Evolutionary conservation across 2,113 vertebrate species (phyloP), one percentile per base, ranked within the genome.

Genomic region (Cebidichthys violaceus): DNA sequence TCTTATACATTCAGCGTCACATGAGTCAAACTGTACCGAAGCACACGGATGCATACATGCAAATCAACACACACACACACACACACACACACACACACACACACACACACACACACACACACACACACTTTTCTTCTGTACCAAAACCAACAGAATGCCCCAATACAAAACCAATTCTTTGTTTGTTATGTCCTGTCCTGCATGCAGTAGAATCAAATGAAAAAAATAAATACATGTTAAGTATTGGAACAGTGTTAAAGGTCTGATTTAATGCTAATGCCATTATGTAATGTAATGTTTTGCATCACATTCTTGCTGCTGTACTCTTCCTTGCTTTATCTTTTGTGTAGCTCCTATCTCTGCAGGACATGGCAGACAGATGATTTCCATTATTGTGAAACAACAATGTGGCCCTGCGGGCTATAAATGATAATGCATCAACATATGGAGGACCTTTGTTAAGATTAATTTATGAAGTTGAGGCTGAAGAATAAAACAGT

Each of bases 1-100:
- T 81, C 71, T 72, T 77, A 77, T 85, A 86, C 83, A 82, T 87
- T 68, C 70, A 70, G 52, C 8, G 64, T 90, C 89, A 88, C 89
- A 92, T 88, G 90, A 90, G 79, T 72, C 59, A 57, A 31, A 77
- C 20, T 55, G 47, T 65, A 47, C 7, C 24, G 39, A 71, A 29
- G 64, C 47, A 55, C 33, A 77, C 20, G 20, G n/a, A 60, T 31
- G 65, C 35, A 47, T 20, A 39, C 27, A 69, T 52, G 8, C 39
- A 24, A 11, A n/a, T 15, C 33, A 3, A 57, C 31, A 59, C 22
- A 18, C 9, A 60, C 43, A 9, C 37, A 37, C 37, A 37, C 37
- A 37, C 37, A 37, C 33, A 35, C 33, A 35, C 33, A 35, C 33
- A 35, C 33, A 35, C 33, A 35, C 33, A 35, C 33, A 35, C 33